Conservation (phyloP, 2,797 vertebrate genomes). For the Eulemur albifrons region DNA sequence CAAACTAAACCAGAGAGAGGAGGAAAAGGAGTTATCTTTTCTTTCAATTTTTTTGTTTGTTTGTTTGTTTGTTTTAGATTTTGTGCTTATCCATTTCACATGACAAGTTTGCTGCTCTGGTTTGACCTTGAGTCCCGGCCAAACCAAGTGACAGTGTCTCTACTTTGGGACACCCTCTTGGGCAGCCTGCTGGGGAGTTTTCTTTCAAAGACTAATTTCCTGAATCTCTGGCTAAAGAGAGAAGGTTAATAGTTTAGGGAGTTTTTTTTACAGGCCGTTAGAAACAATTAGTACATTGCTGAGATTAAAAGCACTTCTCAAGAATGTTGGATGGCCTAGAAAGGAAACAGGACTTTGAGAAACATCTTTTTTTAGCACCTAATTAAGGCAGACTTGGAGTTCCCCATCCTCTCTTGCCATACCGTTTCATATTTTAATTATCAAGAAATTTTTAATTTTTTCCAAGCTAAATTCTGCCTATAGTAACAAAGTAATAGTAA, state of each 20-base stretch:
- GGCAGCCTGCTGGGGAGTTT: neutral
- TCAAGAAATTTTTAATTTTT: conserved; percentile 52
- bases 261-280: conserved; percentile 73
- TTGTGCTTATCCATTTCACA: neutral
- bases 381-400: conserved; percentile 59
- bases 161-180: neutral
- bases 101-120: neutral
- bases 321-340: neutral
- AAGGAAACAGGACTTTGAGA: conserved; percentile 9
- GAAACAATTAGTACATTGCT: conserved; percentile 66
- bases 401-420: neutral
- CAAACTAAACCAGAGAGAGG: neutral
- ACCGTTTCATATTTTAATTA: conserved; percentile 63
- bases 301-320: conserved; percentile 42
- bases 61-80: neutral
- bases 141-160: neutral
- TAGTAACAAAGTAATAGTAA: neutral
- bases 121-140: conserved; percentile 51
- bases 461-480: neutral
- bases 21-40: neutral
- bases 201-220: conserved; percentile 60
- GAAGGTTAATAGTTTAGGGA: conserved; percentile 73
- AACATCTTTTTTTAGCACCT: conserved; percentile 65
- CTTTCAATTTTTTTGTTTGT: too few relatives aligned
- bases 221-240: conserved; percentile 58